Evolutionary conservation across 2,797 vertebrate genomes (phyloP), one percentile per base, ranked within the genome.

Genomic region (Parauchenoglanis punctatus): DNA sequence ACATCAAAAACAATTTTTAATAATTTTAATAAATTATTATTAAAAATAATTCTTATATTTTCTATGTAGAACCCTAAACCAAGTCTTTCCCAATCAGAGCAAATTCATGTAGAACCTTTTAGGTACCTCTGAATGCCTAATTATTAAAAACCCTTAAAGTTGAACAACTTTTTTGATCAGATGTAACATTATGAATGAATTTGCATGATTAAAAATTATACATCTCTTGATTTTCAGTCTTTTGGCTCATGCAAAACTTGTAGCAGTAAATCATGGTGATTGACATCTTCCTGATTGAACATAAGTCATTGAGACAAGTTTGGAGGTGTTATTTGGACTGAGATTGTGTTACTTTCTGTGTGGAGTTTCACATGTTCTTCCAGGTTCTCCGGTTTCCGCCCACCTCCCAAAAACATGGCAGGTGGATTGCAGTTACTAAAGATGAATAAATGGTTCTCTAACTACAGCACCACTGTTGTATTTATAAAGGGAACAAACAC

Each of bases 221-320:
- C 20, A 11, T 11, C 3, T 78, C 0, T 28, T 78, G 17, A 78
- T 78, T 78, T 78, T 58, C 13, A 56, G 54, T 23, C 3, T 20
- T 58, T 78, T 58, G 17, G 54, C 3, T 78, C 77, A 80, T 59
- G 31, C 61, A 56, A 20, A 81, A 44, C 56, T 25, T 61, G 31
- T 81, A 81, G 58, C 56, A 61, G 31, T 61, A 61, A 61, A 25
- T 61, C 56, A 35, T 80, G 56, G 23, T 81, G 20, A 81, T n/a
- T 61, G 56, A 44, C 35, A 44, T 13, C 78, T 61, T 81, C 78
- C 56, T 81, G 56, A 81, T 44, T 80, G 18, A 59, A 40, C 23
- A 59, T 17, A 35, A 40, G 76, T 56, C 44, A 59, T 7, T 59
- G 11, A 81, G 56, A 59, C 31, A 80, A 59, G 40, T 59, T 25